Evolutionary conservation across 2,113 vertebrate genomes (phyloP).

Genomic region (Hypocryptadius cinnamomeus): DNA sequence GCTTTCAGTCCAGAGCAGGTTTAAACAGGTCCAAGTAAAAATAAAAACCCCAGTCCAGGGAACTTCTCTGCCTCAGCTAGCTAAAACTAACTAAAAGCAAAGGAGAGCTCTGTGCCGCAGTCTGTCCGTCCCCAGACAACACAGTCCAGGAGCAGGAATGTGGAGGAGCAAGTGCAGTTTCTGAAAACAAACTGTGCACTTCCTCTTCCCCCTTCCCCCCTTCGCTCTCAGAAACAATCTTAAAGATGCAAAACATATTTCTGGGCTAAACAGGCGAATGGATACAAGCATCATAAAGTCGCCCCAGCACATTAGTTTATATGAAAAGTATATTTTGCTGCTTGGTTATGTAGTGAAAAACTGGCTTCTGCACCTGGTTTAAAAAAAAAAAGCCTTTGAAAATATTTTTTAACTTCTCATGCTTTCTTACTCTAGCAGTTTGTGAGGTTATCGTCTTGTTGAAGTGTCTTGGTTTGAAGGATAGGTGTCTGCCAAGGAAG

Average conservation of each 20-base stretch:
- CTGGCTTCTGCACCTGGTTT: neutral
- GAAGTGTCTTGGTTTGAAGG: neutral
- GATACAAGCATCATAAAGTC: neutral
- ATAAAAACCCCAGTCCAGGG: neutral
- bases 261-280: neutral
- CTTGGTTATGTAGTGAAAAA: neutral
- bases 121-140: neutral
- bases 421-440: neutral
- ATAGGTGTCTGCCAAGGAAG: neutral
- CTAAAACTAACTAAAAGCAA: neutral
- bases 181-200: neutral
- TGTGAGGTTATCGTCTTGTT: neutral
- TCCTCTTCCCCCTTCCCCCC: neutral
- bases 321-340: neutral
- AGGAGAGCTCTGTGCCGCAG: neutral
- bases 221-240: neutral
- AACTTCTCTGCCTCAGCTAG: neutral
- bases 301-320: neutral
- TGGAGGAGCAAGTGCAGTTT: neutral
- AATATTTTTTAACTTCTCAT: conserved; percentile 16
- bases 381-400: neutral
- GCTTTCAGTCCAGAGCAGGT: neutral
- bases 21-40: neutral
- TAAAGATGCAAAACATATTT: neutral
- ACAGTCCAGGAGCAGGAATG: neutral